A percentile compares a stretch with the other conserved stretches of the same genome.
phyloP scores from a whole-genome alignment of 2,113 vertebrate species.

The Motacilla tschutschensis region DNA sequence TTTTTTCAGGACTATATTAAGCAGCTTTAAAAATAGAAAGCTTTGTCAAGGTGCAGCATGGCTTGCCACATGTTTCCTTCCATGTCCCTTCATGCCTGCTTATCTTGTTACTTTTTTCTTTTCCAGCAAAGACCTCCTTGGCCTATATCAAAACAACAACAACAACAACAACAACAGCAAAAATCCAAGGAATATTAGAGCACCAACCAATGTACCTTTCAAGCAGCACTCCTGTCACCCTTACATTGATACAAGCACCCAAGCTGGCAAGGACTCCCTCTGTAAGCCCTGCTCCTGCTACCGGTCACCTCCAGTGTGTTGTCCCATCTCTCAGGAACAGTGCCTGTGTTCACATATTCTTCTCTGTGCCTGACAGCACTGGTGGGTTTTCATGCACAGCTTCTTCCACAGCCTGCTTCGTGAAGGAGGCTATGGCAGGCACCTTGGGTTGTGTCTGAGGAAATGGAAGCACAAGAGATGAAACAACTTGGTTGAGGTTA shows the following conservation, averaged over 20 bases:
- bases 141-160: not conserved
- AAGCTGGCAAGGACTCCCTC: not conserved
- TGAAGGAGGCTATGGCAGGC: not conserved
- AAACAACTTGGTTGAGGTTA: not conserved
- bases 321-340: not conserved
- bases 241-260: not conserved
- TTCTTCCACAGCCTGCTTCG: not conserved
- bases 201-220: not conserved
- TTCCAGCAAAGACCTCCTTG: not conserved
- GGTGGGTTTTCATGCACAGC: fast-evolving
- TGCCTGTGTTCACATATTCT: not conserved
- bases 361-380: fast-evolving
- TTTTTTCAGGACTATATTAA: not conserved
- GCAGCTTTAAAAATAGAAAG: not conserved
- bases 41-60: not conserved
- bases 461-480: not conserved
- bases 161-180: too few relatives aligned
- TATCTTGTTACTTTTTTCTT: not conserved
- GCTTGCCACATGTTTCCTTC: not conserved
- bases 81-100: not conserved
- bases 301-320: not conserved
- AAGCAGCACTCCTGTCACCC: not conserved
- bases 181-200: not conserved
- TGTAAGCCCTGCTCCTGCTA: not conserved
- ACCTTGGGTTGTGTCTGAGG: not conserved